Base-by-base conservation (phyloP, 2,797 vertebrate species). In the Thunnus albacares region DNA sequence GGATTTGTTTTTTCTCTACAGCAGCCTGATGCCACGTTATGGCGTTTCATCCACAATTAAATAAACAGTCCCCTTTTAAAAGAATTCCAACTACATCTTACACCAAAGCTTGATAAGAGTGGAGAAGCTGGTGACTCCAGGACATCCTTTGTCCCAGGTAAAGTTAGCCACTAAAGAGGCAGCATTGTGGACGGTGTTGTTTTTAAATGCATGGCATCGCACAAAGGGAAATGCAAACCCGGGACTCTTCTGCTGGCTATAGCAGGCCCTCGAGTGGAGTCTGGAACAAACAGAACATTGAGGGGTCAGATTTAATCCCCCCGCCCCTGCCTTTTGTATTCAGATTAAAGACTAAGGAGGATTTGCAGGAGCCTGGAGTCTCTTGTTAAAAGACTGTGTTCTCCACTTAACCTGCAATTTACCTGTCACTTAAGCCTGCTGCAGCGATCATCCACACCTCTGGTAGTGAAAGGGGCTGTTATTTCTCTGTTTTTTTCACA, bases 401-500 rank as follows among this genome's bases (percentile, higher is more conserved):
- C 96, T 96, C 95, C 96, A 97, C 96, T 97, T 97, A 98, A 97
- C 97, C 97, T 97, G 96, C 96, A 97, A 97, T 98, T 97, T 97
- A 97, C 96, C 96, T 97, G 97, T 97, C 97, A 97, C 91, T 95
- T 96, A 95, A 95, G 80, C 94, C 93, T 60, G 90, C 94, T 90
- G 95, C 95, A 93, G 93, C 88, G 67, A 82, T 91, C 94, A 90
- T 94, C 91, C 95, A 94, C 96, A 95, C 95, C 94, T 96, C 90
- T 86, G 71, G 38, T 66, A 82, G 84, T 84, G 89, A 85, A 91
- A 90, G 87, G 81, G 75, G 85, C 83, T 88, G 87, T 87, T 90
- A 74, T 87, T 88, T 77, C 79, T 66, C 45, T 24, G 28, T 93
- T 92, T 89, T 90, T 92, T 93, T 89, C 84, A 75, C 73, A 77